Evolutionary conservation across 1,140 invertebrate species (phyloP).

Genomic region (Dufourea novaeangliae): DNA sequence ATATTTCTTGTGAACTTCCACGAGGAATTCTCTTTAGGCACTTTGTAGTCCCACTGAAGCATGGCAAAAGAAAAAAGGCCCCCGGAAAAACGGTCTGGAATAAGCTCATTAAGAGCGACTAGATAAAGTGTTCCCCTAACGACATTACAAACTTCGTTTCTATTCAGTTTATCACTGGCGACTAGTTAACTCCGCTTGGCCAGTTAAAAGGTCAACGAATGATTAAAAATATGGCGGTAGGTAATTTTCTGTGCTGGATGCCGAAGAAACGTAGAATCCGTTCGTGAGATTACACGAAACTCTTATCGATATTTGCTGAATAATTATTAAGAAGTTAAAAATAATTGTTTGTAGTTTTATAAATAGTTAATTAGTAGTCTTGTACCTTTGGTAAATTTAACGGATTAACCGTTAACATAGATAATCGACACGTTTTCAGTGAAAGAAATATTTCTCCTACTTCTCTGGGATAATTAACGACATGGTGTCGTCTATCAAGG

Average conservation of each 20-base stretch:
- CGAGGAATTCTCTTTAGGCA: background rate
- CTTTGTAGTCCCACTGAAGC: background rate
- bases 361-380: no score
- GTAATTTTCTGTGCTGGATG: slow-evolving; percentile 20
- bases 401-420: no score
- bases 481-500: background rate
- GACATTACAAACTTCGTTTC: slow-evolving; percentile 10
- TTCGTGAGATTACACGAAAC: no score
- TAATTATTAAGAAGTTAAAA: background rate
- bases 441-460: no score
- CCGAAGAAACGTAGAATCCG: no score
- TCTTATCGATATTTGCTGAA: background rate
- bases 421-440: no score
- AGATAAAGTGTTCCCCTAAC: background rate
- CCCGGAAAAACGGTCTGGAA: background rate
- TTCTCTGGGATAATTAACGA: background rate
- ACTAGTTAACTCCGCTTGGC: background rate
- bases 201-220: slow-evolving; percentile 28
- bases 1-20: no score
- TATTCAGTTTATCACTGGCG: slow-evolving; percentile 8
- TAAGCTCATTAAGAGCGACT: background rate
- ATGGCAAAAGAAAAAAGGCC: no score
- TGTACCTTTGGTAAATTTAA: no score
- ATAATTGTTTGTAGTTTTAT: no score
- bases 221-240: slow-evolving; percentile 21